Evolutionary conservation across 2,888 invertebrate genomes (phyloP).

Genomic region (Ceriagrion tenellum): DNA sequence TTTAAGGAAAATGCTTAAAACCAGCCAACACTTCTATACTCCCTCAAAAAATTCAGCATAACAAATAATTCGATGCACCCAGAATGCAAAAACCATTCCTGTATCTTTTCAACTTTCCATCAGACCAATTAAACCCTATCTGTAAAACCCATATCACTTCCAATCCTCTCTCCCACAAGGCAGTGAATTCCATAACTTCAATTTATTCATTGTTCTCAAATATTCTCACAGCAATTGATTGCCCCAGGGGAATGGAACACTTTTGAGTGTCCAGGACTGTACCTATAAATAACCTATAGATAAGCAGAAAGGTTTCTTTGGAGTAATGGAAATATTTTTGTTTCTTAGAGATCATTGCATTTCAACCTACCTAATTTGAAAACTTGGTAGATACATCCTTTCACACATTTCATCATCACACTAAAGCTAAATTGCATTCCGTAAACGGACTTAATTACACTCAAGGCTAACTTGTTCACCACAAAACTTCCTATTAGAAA

Average conservation of each 20-base stretch:
- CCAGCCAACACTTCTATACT: background rate
- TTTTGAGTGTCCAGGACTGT: constrained; percentile 17
- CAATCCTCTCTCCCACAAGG: constrained; percentile 2
- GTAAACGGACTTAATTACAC: constrained; percentile 35
- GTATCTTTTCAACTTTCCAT: background rate
- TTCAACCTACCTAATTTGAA: constrained; percentile 41
- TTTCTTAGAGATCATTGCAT: constrained; percentile 61
- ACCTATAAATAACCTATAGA: constrained; percentile 47
- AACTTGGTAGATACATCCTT: constrained; percentile 7
- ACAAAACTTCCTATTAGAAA: constrained; percentile 41
- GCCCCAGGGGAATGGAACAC: constrained; percentile 33
- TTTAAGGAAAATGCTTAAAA: background rate
- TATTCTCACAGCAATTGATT: background rate
- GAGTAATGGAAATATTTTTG: constrained; percentile 44
- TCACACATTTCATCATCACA: constrained; percentile 9
- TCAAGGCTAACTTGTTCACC: constrained; percentile 51
- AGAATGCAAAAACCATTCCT: background rate
- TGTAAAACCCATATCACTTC: background rate
- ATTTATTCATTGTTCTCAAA: background rate
- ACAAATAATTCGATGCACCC: background rate
- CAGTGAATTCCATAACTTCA: background rate
- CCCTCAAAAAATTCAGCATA: background rate
- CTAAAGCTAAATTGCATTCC: constrained; percentile 52
- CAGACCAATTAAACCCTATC: background rate
- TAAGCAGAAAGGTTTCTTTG: constrained; percentile 58